phyloP scores from a whole-genome alignment of 2,888 invertebrate genomes.

The Tachystola acroxantha region DNA sequence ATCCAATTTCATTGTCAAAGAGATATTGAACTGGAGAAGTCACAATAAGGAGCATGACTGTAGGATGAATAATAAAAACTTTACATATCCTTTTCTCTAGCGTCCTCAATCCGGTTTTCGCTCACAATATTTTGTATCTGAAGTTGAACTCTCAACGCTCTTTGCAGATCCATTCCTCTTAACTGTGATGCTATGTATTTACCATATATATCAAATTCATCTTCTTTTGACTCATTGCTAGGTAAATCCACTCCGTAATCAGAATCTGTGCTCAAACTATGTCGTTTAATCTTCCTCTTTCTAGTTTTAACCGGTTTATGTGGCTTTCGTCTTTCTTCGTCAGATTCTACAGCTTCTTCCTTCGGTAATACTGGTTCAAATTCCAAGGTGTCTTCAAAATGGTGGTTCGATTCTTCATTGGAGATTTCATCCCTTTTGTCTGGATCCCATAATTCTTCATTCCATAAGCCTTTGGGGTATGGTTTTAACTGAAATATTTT shows the following conservation, averaged over 20 bases:
- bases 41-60: too few relatives aligned
- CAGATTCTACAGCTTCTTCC: conserved; percentile 29
- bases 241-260: conserved; percentile 32
- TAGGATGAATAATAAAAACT: too few relatives aligned
- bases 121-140: conserved; percentile 60
- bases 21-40: too few relatives aligned
- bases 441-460: background rate
- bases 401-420: background rate
- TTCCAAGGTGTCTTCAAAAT: conserved; percentile 23
- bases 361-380: conserved; percentile 35
- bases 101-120: conserved; percentile 48
- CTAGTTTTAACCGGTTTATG: conserved; percentile 17
- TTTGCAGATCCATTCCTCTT: conserved; percentile 55
- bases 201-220: conserved; percentile 70
- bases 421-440: background rate
- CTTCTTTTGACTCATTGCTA: conserved; percentile 26
- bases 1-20: too few relatives aligned
- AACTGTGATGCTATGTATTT: conserved; percentile 64
- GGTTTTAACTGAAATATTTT: background rate
- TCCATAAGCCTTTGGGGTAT: background rate
- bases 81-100: background rate
- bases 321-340: conserved; percentile 3
- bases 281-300: conserved; percentile 42
- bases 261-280: conserved; percentile 37
- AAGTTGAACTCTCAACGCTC: conserved; percentile 55